Evolutionary conservation across 1,140 invertebrate species (phyloP), one percentile per base, ranked within the genome.

Genomic region (Sitophilus oryzae): DNA sequence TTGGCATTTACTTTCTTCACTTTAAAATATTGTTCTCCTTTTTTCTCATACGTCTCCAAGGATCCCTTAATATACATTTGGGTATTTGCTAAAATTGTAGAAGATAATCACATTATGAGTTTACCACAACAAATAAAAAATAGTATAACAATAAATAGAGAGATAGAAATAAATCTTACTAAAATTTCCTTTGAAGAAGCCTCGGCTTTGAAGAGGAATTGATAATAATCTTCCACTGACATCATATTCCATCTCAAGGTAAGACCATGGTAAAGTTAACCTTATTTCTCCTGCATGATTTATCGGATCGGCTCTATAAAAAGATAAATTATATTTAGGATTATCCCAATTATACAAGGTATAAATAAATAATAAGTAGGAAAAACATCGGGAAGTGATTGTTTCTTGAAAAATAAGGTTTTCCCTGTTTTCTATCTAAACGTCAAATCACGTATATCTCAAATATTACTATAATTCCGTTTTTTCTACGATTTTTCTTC

Each of bases 181-280:
- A 69, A 86, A 83, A 66, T 86, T 86, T 66, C 82, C 82, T 61
- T 71, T 76, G 50, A 86, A 78, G 42, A 70, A 77, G 36, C 85
- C 85, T 68, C 77, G 76, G 37, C 83, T 84, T 62, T 74, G 79
- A 36, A 86, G 73, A 23, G 84, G 81, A 8, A 86, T 69, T 9
- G 84, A 68, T 1, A 88, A 68, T 1, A 86, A 66, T 34, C 79
- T 76, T 43, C 85, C 84, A 8, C 76, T 74, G 1, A 86, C 79
- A 49, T 85, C 83, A 61, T 85, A 86, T 47, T 85, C 80, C 23
- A 81, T 79, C 2, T 71, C 73, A 14, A 84, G 75, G 34, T 78
- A 65, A 23, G 82, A 56, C 44, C 76, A 73, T 0, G 84, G 84
- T 2, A 86, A 64, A 2, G 71, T 74, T 10, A 84, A 52, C 48